Evolutionary conservation across 2,797 vertebrate genomes (phyloP), one percentile per base, ranked within the genome.

Genomic region (Mormyrops attenuatus): DNA sequence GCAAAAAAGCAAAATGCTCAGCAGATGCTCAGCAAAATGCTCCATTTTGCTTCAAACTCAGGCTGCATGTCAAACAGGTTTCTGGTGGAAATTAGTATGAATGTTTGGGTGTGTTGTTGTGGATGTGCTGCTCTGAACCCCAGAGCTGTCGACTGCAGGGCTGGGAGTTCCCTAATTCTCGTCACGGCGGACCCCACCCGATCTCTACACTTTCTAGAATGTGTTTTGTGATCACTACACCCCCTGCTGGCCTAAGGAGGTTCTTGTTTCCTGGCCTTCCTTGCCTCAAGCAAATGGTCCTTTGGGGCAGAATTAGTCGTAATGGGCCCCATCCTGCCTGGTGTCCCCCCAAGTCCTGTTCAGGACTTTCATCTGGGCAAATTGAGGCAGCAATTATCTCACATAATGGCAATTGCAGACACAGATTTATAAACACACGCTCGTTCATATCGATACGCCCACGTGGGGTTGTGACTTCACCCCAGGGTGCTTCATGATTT

Each of bases 291-390:
- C 84, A 26, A 47, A 47, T 3, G 22, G n/a, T 53, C 84, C 84
- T 53, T 26, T 26, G 47, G 49, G 84, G 49, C n/a, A 50, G 26
- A 85, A 85, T 85, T 85, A 52, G 49, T 47, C 2, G n/a, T 85
- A 53, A 85, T 85, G 84, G 50, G 11, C 87, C 8, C n/a, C 38
- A 49, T 88, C 60, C 55, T 11, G 60, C 20, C 60, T 66, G 52
- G 13, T 15, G 85, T 20, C 50, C 85, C 85, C 85, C 52, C 22
- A 50, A 1, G 52, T 52, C 82, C 85, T 15, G 26, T 57, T 87
- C 52, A 57, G 52, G 52, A 41, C 87, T 88, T 88, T 88, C 38
- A 88, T 88, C 55, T 88, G 44, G 57, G 57, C 20, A 47, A 57
- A 88, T 47, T 49, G 66, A 22, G 41, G 57, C 41, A 17, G 41